These are phyloP conservation scores for Grantiella picta DNA, from an alignment of 2,113 vertebrate species.

Conservation along the genomic window DNA sequence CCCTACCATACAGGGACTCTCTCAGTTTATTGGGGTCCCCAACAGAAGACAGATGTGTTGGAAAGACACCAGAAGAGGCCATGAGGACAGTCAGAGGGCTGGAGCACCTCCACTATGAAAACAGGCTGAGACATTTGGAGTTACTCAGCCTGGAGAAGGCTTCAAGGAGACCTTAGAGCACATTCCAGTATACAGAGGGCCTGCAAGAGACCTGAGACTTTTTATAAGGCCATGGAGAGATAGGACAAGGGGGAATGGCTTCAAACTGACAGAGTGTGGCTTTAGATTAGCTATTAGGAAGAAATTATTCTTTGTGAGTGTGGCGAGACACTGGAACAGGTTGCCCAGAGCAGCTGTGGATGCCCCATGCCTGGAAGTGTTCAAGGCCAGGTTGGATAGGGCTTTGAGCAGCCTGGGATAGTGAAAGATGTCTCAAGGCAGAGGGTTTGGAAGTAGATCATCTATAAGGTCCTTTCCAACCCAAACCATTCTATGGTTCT, in stretches of 20 bases:
- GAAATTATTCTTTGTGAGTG: not conserved
- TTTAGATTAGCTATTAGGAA: not conserved
- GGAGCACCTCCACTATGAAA: not conserved
- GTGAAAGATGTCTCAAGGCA: not conserved
- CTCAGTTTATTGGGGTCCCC: fast-evolving
- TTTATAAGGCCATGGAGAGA: not conserved
- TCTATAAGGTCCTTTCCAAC: not conserved
- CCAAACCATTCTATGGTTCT: not conserved
- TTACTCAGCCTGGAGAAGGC: not conserved
- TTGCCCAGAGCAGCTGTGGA: not conserved
- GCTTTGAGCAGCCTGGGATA: not conserved
- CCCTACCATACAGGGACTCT: not conserved
- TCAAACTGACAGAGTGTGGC: not conserved
- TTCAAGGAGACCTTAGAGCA: not conserved
- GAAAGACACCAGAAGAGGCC: not conserved
- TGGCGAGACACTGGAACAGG: not conserved
- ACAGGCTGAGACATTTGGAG: not conserved
- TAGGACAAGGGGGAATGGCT: not conserved
- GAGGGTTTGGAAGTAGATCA: not conserved
- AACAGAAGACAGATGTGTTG: not conserved
- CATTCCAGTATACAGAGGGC: not conserved
- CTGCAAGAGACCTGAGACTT: not conserved
- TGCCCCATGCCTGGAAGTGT: not conserved
- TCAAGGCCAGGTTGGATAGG: not conserved
- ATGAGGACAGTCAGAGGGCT: not conserved